These are phyloP conservation scores for Toxotes jaculatrix DNA, from an alignment of 2,113 vertebrate species.

Conservation along the genomic window DNA sequence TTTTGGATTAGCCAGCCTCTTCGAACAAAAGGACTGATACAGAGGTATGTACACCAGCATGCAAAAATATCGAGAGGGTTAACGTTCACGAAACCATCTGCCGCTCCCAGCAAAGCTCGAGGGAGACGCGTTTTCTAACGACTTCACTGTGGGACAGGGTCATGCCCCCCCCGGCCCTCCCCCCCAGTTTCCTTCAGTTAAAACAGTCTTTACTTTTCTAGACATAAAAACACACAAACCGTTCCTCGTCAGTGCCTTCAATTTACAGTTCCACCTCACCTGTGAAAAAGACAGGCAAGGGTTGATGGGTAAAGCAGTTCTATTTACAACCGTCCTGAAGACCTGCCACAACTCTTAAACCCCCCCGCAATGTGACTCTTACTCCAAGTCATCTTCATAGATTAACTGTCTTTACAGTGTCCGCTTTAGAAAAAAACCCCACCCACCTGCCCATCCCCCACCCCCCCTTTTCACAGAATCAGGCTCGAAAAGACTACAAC, in stretches of 20 bases:
- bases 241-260: constrained; percentile 58
- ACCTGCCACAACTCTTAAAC: constrained; percentile 3
- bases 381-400: constrained; percentile 64
- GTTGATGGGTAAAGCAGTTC: constrained; percentile 65
- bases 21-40: constrained; percentile 66
- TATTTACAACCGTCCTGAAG: constrained; percentile 69
- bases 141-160: constrained; percentile 8
- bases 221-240: constrained; percentile 62
- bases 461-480: constrained; percentile 64
- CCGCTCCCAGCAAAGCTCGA: constrained; percentile 34
- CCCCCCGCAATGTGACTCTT: constrained; percentile 5
- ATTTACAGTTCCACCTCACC: constrained; percentile 52
- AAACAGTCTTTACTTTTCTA: constrained; percentile 68
- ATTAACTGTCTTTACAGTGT: constrained; percentile 76
- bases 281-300: constrained; percentile 75
- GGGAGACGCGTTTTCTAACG: constrained; percentile 10
- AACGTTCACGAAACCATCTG: constrained; percentile 52
- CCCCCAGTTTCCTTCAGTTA: constrained; percentile 52
- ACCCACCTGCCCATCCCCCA: constrained; percentile 11
- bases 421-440: constrained; percentile 37
- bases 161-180: neutral
- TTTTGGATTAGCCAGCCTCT: constrained; percentile 65
- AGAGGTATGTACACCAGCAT: constrained; percentile 81
- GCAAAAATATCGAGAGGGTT: constrained; percentile 78
- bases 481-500: constrained; percentile 72